These are phyloP conservation scores for Trichonephila clavata DNA, from an alignment of 1,140 invertebrate genomes.

Conservation along the genomic window DNA sequence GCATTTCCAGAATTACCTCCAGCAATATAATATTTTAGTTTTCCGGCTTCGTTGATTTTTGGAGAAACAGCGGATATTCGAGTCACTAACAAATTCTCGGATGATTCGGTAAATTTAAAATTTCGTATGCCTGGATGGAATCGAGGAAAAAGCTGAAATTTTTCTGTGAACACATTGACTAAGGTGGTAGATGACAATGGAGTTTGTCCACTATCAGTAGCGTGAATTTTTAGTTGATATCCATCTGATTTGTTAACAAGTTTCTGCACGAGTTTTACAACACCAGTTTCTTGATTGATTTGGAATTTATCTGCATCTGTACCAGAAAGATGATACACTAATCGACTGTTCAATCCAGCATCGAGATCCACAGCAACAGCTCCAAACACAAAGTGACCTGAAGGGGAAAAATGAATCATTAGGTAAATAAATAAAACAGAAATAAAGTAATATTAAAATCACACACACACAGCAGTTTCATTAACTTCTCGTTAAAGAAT, in stretches of 20 bases:
- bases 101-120: slow-evolving; percentile 91
- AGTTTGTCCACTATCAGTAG: slow-evolving; percentile 81
- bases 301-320: slow-evolving; percentile 88
- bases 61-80: slow-evolving; percentile 82
- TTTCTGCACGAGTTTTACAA: slow-evolving; percentile 85
- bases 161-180: slow-evolving; percentile 87
- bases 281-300: slow-evolving; percentile 89
- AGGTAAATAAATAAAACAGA: slow-evolving; percentile 29
- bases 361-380: slow-evolving; percentile 91
- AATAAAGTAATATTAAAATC: slow-evolving; percentile 26
- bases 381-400: slow-evolving; percentile 91
- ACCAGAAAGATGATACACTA: slow-evolving; percentile 89
- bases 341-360: slow-evolving; percentile 88
- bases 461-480: too few species aligned
- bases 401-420: slow-evolving; percentile 59
- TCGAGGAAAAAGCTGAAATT: slow-evolving; percentile 87
- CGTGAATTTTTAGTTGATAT: slow-evolving; percentile 88
- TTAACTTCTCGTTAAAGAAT: too few species aligned
- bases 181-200: slow-evolving; percentile 81
- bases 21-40: slow-evolving; percentile 87
- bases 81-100: slow-evolving; percentile 81
- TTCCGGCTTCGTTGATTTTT: slow-evolving; percentile 86
- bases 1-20: slow-evolving; percentile 94
- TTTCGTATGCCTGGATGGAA: slow-evolving; percentile 84
- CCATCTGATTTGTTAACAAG: slow-evolving; percentile 81